phyloP scores from a whole-genome alignment of 2,797 vertebrate species.

The Parauchenoglanis punctatus region DNA sequence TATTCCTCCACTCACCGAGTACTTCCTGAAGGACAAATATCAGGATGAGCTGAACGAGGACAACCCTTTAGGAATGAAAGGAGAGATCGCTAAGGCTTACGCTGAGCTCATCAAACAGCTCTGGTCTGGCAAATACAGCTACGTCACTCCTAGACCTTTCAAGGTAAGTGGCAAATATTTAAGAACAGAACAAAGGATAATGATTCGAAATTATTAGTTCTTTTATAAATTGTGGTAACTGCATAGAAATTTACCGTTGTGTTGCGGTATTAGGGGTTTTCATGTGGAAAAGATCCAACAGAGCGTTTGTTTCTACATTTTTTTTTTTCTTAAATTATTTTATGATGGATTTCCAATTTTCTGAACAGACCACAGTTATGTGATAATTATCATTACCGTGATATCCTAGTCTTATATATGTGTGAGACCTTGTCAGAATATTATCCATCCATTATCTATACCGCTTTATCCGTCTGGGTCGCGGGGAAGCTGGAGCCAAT shows the following conservation, averaged over 20 bases:
- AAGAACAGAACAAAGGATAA: background rate
- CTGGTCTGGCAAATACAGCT: conserved; percentile 96
- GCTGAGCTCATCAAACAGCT: conserved; percentile 95
- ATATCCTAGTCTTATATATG: background rate
- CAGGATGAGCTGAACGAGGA: conserved; percentile 95
- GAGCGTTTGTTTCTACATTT: too few species aligned
- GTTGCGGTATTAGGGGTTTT: background rate
- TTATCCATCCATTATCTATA: too few species aligned
- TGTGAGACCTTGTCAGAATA: too few species aligned
- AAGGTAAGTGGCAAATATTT: conserved; percentile 76
- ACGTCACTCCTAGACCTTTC: conserved; percentile 94
- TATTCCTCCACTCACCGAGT: conserved; percentile 93
- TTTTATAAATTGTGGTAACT: background rate
- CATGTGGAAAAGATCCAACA: background rate
- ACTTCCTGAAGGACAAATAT: conserved; percentile 96
- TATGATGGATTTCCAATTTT: background rate
- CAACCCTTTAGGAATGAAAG: conserved; percentile 98
- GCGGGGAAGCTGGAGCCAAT: too few species aligned
- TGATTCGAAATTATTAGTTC: background rate
- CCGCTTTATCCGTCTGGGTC: too few species aligned
- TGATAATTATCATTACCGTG: too few species aligned
- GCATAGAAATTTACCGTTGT: background rate
- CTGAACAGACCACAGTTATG: background rate
- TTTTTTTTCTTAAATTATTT: background rate
- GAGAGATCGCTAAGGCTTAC: conserved; percentile 95